Evolutionary conservation across 1,140 invertebrate genomes (phyloP).

Genomic region (Bombus polaris): DNA sequence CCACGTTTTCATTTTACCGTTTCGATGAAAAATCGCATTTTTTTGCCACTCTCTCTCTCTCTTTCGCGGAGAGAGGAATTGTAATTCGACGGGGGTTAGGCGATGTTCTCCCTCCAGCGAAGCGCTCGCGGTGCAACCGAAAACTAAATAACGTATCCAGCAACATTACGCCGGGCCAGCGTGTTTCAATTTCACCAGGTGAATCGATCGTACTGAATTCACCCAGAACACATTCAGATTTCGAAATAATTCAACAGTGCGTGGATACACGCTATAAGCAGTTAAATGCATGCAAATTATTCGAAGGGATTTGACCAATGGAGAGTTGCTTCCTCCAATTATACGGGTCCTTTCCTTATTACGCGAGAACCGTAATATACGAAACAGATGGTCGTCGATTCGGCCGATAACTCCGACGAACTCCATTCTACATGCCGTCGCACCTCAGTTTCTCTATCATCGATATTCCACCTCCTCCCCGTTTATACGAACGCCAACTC

Average conservation of each 20-base stretch:
- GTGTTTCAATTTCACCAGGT: constrained; percentile 45
- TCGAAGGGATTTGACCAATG: not conserved
- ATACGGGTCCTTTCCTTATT: too few species aligned
- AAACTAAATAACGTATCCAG: constrained; percentile 30
- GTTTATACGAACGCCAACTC: not conserved
- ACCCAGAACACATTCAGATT: constrained; percentile 21
- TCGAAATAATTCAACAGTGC: constrained; percentile 38
- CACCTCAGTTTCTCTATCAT: not conserved
- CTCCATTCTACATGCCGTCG: not conserved
- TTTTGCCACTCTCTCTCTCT: not conserved
- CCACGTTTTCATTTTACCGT: not conserved
- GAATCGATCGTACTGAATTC: constrained; percentile 40
- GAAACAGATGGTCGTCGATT: too few species aligned
- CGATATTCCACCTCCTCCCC: not conserved
- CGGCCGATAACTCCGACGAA: not conserved
- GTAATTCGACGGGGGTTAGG: not conserved
- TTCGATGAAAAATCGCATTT: not conserved
- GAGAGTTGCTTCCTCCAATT: not conserved
- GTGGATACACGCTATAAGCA: not conserved
- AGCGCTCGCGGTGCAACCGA: not conserved
- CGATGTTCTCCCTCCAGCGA: not conserved
- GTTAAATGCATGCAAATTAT: constrained; percentile 28
- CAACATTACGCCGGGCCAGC: constrained; percentile 15
- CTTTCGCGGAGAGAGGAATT: not conserved
- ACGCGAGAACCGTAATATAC: too few species aligned